Conservation (phyloP, 2,888 invertebrate species). For the Spodoptera littoralis region DNA sequence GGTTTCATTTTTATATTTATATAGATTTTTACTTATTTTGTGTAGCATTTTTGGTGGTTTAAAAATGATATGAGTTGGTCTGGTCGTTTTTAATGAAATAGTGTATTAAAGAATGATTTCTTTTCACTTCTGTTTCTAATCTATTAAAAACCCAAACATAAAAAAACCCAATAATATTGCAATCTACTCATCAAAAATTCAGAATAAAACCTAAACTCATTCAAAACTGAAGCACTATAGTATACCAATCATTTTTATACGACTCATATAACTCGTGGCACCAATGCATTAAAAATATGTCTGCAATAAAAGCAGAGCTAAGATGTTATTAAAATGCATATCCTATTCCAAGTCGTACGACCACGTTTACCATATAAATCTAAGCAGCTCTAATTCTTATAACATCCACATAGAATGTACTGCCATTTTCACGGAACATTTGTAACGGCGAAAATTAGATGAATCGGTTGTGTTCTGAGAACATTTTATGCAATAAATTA, state of each 20-base stretch:
- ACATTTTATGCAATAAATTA: conserved; percentile 36
- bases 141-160: neutral
- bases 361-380: conserved; percentile 66
- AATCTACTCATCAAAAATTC: too few species aligned
- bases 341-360: conserved; percentile 49
- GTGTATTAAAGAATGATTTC: neutral
- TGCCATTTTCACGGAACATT: conserved; percentile 49
- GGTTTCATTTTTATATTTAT: too few species aligned
- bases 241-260: conserved; percentile 38
- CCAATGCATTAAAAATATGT: conserved; percentile 54
- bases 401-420: conserved; percentile 45
- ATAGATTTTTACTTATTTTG: too few species aligned
- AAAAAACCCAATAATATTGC: too few species aligned
- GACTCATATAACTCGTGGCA: conserved; percentile 39
- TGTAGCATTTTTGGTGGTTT: too few species aligned
- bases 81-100: neutral
- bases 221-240: conserved; percentile 2
- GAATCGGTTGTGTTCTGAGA: conserved; percentile 41
- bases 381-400: conserved; percentile 63
- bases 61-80: neutral
- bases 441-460: conserved; percentile 53
- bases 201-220: neutral
- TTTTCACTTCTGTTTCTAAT: neutral
- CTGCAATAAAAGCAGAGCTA: conserved; percentile 50
- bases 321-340: conserved; percentile 66